Percentiles rank a stretch among this genome's conserved stretches.
Evolutionary conservation across 37 sponge, comb jelly and placozoan genomes (phyloP).

Genomic region (Theonella swinhoei): DNA sequence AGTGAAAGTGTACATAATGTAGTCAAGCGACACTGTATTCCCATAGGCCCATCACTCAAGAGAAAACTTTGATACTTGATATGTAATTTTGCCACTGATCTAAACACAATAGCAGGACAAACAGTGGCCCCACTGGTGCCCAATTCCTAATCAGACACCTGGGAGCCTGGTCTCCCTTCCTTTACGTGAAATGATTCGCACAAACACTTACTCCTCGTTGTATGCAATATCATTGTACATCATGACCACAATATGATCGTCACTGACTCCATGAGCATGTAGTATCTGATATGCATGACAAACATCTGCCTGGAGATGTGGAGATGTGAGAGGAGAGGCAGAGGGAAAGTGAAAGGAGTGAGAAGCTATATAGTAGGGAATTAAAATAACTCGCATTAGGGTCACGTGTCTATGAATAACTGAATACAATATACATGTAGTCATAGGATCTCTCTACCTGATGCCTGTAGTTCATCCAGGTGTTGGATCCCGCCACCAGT

Average conservation of each 20-base stretch:
- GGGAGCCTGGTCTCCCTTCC: too few species aligned
- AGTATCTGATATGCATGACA: conserved; percentile 87
- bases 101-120: too few species aligned
- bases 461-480: conserved; percentile 79
- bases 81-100: too few species aligned
- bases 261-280: conserved; percentile 58
- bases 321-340: not conserved
- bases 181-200: too few species aligned
- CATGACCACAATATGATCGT: conserved; percentile 72
- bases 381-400: not conserved
- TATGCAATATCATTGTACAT: conserved; percentile 86
- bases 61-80: too few species aligned
- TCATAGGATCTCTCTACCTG: conserved; percentile 38
- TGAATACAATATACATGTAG: not conserved
- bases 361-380: not conserved
- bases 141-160: too few species aligned
- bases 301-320: conserved; percentile 70
- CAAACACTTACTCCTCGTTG: conserved; percentile 61
- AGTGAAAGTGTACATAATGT: too few species aligned
- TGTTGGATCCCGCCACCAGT: conserved; percentile 73
- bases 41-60: too few species aligned
- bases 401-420: too few species aligned
- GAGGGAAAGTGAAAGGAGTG: conserved; percentile 2
- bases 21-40: too few species aligned
- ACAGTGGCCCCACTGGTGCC: too few species aligned